Evolutionary conservation across 2,113 vertebrate species (phyloP), one percentile per base, ranked within the genome.

Genomic region (Centrocercus urophasianus): DNA sequence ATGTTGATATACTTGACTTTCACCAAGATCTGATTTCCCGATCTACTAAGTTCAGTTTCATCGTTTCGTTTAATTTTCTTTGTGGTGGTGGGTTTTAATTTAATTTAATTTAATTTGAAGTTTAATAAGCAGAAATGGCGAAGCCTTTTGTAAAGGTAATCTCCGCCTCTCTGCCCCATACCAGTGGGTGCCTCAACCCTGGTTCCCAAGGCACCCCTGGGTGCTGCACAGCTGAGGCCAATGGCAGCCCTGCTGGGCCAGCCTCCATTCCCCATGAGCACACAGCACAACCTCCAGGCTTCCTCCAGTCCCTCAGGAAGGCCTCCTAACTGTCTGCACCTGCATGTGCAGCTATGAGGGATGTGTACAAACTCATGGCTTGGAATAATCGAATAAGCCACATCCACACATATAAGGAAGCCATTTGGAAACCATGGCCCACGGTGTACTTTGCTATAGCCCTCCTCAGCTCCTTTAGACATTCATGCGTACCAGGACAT

Each of bases 121-220:
- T 45, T 48, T 47, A 74, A 32, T 25, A 86, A 79, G 48, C 16
- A 70, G 70, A 89, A 94, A 66, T 18, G 36, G 42, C 2, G 8
- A 74, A 83, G 57, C 36, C 48, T 71, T 45, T 61, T 16, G 5
- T 15, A 25, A 47, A 50, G 54, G 47, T 45, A 40, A 27, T 21
- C n/a, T 57, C 30, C 11, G 64, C 9, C 8, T 6, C 11, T 4
- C 4, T 0, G 11, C 48, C 69, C 16, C 11, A 59, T 34, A 74
- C 45, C 60, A 28, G 48, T n/a, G 22, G 83, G 17, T 59, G 56
- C 64, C 66, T 8, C 6, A 1, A 50, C 74, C 34, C 43, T 0
- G 0, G 48, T 13, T 54, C 77, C 42, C 0, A 0, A 75, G 64
- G 40, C 60, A 32, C 34, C 2, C 16, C 60, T n/a, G 3, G 1